Evolutionary conservation across 1,140 invertebrate genomes (phyloP).

Genomic region (Zophobas atratus): DNA sequence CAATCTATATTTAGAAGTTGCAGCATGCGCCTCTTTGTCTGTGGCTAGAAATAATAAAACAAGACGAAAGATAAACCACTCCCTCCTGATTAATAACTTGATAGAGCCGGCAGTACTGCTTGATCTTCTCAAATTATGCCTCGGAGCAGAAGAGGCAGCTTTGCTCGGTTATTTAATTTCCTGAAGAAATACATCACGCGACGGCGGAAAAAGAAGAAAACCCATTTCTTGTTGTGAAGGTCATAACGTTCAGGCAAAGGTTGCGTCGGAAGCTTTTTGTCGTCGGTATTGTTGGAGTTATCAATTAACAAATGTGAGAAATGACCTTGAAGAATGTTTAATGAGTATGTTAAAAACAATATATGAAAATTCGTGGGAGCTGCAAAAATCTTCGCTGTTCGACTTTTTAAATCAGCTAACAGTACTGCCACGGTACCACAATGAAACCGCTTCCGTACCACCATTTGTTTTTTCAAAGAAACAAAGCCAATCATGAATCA

Average conservation of each 20-base stretch:
- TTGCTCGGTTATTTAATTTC: too few relatives aligned
- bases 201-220: not conserved
- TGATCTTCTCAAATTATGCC: not conserved
- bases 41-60: constrained; percentile 14
- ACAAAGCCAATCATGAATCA: constrained; percentile 7
- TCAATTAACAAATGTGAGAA: not conserved
- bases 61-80: not conserved
- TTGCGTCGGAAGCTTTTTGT: constrained; percentile 14
- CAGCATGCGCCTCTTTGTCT: constrained; percentile 21
- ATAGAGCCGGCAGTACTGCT: not conserved
- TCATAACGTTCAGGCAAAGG: constrained; percentile 4
- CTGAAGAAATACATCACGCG: too few relatives aligned
- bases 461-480: not conserved
- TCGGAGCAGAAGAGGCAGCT: not conserved
- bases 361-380: not conserved
- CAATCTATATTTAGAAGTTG: constrained; percentile 38
- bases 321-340: constrained; percentile 3
- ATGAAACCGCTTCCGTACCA: not conserved
- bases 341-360: constrained; percentile 9
- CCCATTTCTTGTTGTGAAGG: constrained; percentile 8
- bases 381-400: not conserved
- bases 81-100: not conserved
- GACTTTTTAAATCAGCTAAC: not conserved
- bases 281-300: not conserved
- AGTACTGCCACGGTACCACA: not conserved